Conservation (phyloP, 2,888 invertebrate species). For the Drosophila antonietae region DNA sequence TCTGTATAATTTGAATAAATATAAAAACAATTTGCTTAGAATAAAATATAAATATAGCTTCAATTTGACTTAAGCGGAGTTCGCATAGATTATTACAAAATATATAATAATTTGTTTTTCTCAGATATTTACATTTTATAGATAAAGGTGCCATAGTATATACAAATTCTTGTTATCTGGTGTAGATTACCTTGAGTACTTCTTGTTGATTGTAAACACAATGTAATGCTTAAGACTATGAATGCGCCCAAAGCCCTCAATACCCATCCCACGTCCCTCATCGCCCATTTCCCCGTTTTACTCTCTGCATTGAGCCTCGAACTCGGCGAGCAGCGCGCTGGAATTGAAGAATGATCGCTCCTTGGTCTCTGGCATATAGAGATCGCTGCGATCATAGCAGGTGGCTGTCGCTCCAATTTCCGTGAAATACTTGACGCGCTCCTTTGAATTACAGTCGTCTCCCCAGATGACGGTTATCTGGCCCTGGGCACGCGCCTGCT, state of each 20-base stretch:
- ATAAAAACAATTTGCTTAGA: conserved; percentile 23
- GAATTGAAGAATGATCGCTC: conserved; percentile 78
- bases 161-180: background rate
- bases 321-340: conserved; percentile 65
- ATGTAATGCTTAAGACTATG: conserved; percentile 30
- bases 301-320: conserved; percentile 73
- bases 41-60: conserved; percentile 34
- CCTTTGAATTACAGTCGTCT: conserved; percentile 95
- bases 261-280: background rate
- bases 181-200: background rate
- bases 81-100: conserved; percentile 11
- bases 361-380: conserved; percentile 76
- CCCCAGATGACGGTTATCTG: conserved; percentile 98
- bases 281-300: conserved; percentile 13
- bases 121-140: conserved; percentile 28
- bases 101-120: background rate
- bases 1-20: conserved; percentile 23
- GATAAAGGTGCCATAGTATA: conserved; percentile 1
- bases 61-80: conserved; percentile 27
- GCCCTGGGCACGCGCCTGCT: conserved; percentile 90
- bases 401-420: conserved; percentile 96
- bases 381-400: conserved; percentile 96
- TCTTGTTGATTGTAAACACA: conserved; percentile 10
- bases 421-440: conserved; percentile 93
- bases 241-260: conserved; percentile 20